phyloP scores from a whole-genome alignment of 23 tunicate genomes.

The Halocynthia roretzi region DNA sequence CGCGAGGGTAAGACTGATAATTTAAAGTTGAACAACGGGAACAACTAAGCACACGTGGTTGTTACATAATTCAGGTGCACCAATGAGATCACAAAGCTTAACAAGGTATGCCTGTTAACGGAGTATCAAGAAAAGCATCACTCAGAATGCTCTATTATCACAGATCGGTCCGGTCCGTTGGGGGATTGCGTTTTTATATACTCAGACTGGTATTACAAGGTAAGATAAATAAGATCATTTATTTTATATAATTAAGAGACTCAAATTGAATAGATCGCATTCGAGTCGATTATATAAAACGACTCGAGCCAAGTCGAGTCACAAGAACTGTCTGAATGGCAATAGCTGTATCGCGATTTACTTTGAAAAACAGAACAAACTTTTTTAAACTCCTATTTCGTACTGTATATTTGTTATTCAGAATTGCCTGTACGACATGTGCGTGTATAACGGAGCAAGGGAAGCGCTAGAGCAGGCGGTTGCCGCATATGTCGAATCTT shows the following conservation, averaged over 20 bases:
- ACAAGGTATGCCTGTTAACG: too few relatives aligned
- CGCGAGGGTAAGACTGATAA: background rate
- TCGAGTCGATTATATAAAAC: too few relatives aligned
- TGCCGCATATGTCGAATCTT: conserved; percentile 20
- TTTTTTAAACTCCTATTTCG: background rate
- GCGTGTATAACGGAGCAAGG: conserved; percentile 11
- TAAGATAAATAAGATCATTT: background rate
- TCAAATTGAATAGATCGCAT: background rate
- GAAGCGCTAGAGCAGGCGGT: conserved; percentile 21
- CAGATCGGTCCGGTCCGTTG: background rate
- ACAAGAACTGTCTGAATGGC: background rate
- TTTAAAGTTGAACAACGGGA: too few relatives aligned
- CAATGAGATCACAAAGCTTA: too few relatives aligned
- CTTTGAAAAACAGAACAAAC: background rate
- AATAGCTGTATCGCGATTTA: background rate
- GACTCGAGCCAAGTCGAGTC: background rate
- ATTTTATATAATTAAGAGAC: background rate
- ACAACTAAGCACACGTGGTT: too few relatives aligned
- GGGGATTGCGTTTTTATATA: background rate
- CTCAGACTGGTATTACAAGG: conserved; percentile 1
- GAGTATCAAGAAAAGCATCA: too few relatives aligned
- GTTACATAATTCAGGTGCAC: too few relatives aligned
- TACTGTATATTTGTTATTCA: background rate
- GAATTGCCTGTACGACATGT: conserved; percentile 24
- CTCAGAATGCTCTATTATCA: conserved; percentile 9